Base-by-base conservation (phyloP, 2,888 invertebrate species). In the Anticlea derivata region DNA sequence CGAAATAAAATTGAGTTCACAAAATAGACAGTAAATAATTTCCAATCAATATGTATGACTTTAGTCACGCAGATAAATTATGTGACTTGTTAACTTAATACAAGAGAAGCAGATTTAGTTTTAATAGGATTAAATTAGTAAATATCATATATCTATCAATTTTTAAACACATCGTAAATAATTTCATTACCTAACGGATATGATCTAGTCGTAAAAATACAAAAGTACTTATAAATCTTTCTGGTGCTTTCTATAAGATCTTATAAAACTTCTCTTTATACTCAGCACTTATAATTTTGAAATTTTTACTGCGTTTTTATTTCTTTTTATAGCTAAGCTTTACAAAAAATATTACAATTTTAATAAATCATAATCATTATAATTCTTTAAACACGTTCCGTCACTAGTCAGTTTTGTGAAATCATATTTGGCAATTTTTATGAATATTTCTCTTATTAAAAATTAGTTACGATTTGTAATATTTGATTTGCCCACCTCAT, bases 131-230 rank as follows among this genome's bases (percentile, higher is more conserved):
- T 58, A 58, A 52, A 53, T 55, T 50, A 43, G 46, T 55, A 56
- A 58, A 61, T 56, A 61, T 43, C 51, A 41, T 56, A 50, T 49
- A 61, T 58, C 52, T 23, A 50, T 57, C 51, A 50, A 54, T 38
- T 50, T 50, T 39, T 48, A 58, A 50, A 39, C 33, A 39, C 41
- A 43, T 43, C 55, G 45, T 61, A 52, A 60, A 60, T 29, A 43
- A 40, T 51, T 58, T 60, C 50, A 60, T 51, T 33, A 29, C 53
- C 46, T 22, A 50, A 46, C 53, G 44, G 44, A 35, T 47, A 40
- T 20, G 8, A 12, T 20, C 33, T 20, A 31, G 43, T 46, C 54
- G 37, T 58, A 49, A 61, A 58, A 58, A 26, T 29, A 47, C 43
- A 48, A 52, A 51, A 45, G 27, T 45, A 45, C 33, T 30, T 47